A percentile compares a stretch with the other conserved stretches of the same genome.
Conservation (phyloP, 2,113 vertebrate species). For the Oryctolagus cuniculus region mOryCun1.1 NC_091443.1:67694001-67694500, state of each 20-base stretch:
- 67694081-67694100: neutral
- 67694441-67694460: slow-evolving; percentile 32
- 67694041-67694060: neutral
- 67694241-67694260: neutral
- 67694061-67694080: neutral
- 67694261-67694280: neutral
- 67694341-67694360: neutral
- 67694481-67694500: slow-evolving; percentile 4
- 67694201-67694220: neutral
- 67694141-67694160: neutral
- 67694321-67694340: neutral
- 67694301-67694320: neutral
- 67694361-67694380: neutral
- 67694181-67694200: neutral
- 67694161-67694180: neutral
- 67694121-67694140: neutral
- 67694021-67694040: slow-evolving; percentile 4
- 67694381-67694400: slow-evolving; percentile 21
- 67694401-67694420: neutral
- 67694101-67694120: neutral
- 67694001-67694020: neutral
- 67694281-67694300: neutral
- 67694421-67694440: neutral
- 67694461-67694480: slow-evolving; percentile 17
- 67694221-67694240: neutral